Conservation (phyloP, 2,113 vertebrate species). For the Budorcas taxicolor region DNA sequence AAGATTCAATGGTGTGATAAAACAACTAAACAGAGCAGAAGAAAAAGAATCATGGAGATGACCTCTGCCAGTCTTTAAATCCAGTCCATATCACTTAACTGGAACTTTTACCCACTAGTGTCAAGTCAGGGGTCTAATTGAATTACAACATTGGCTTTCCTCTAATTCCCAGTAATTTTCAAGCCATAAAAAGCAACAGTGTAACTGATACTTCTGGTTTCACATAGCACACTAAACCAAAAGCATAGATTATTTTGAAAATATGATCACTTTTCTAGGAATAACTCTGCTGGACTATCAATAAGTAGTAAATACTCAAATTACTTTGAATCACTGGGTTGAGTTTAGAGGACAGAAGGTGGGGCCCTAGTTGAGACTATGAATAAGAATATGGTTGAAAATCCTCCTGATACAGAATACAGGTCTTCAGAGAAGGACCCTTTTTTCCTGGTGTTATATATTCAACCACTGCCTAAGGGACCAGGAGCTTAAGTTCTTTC, state of each 20-base stretch:
- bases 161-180: not conserved
- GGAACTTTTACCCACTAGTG: not conserved
- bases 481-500: not conserved
- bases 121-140: not conserved
- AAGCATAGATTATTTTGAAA: constrained; percentile 13
- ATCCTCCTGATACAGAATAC: not conserved
- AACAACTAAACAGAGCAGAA: not conserved
- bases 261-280: not conserved
- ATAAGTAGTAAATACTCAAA: not conserved
- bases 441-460: not conserved
- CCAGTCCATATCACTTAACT: not conserved
- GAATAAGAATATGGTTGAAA: not conserved
- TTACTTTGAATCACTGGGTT: not conserved
- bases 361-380: not conserved
- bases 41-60: not conserved
- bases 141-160: not conserved
- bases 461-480: not conserved
- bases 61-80: not conserved
- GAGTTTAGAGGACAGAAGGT: not conserved
- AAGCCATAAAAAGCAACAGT: not conserved
- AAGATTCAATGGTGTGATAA: not conserved
- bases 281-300: not conserved
- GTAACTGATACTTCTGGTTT: constrained; percentile 6
- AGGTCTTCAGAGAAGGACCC: not conserved
- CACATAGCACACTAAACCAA: not conserved